Evolutionary conservation across 1,140 invertebrate species (phyloP), one percentile per base, ranked within the genome.

Genomic region (Popillia japonica): DNA sequence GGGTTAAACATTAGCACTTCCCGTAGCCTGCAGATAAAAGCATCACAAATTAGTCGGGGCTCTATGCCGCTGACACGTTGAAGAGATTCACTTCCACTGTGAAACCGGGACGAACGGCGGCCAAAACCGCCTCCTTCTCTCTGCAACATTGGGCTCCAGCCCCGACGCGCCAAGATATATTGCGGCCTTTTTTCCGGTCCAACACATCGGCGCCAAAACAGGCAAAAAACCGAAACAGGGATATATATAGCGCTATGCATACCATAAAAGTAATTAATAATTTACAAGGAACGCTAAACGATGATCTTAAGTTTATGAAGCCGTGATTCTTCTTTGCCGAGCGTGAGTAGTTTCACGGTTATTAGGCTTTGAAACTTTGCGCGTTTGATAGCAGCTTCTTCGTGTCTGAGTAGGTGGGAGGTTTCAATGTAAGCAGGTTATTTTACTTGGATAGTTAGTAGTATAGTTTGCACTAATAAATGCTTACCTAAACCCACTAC

Each of bases 1-100:
- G 78, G 82, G 80, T 84, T 82, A 82, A 82, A 82, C 82, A 84
- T 83, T 83, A 83, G 82, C 82, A 84, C 81, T 84, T 84, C 81
- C 80, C 80, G 80, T 76, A 55, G 80, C 75, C 77, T 81, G 83
- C 80, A 80, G 83, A 82, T 84, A 83, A 83, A 84, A 83, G 82
- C 82, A 84, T 83, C 81, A 83, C 81, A 83, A 84, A 84, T 84
- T 84, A 84, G 82, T 27, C 17, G 75, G n/a, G 27, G 77, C 72
- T 78, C 40, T 48, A 68, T 78, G 77, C 72, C 72, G 72, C 40
- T 74, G 72, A 74, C 72, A 74, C 34, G 72, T 74, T 74, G 72
- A 74, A 74, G 72, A 74, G 72, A 74, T 44, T 74, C 72, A 40
- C 72, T 74, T 44, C 72, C 40, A 3, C 34, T 8, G 7, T 3